Evolutionary conservation across 2,888 invertebrate genomes (phyloP).

Genomic region (Ochlodes sylvanus): DNA sequence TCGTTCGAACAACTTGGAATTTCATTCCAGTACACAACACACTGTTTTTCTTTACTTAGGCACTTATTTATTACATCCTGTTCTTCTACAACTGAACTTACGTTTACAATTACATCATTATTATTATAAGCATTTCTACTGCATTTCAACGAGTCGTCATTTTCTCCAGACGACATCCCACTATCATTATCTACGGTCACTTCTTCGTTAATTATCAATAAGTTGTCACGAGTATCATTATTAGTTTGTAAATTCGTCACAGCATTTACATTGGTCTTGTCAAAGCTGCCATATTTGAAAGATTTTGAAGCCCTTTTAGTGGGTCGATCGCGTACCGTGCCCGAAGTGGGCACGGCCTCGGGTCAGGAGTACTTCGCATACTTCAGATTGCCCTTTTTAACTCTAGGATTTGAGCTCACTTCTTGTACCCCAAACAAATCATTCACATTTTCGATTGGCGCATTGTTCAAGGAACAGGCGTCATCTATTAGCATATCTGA

Average conservation of each 20-base stretch:
- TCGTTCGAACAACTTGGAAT: constrained; percentile 79
- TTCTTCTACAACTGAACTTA: constrained; percentile 59
- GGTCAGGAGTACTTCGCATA: constrained; percentile 74
- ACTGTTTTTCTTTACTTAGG: constrained; percentile 72
- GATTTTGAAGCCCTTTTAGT: constrained; percentile 54
- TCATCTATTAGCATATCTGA: constrained; percentile 75
- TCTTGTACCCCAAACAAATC: constrained; percentile 69
- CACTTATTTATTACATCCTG: constrained; percentile 72
- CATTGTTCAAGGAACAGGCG: constrained; percentile 67
- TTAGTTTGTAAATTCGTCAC: constrained; percentile 49
- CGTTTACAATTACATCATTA: constrained; percentile 42
- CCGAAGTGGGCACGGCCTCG: constrained; percentile 76
- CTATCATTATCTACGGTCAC: constrained; percentile 58
- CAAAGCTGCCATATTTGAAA: constrained; percentile 72
- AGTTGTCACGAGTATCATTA: constrained; percentile 46
- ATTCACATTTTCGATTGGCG: constrained; percentile 67
- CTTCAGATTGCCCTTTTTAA: constrained; percentile 69
- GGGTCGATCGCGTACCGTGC: constrained; percentile 61
- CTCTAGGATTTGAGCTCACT: constrained; percentile 62
- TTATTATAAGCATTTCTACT: constrained; percentile 58
- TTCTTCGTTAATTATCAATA: constrained; percentile 41
- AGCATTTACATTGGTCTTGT: constrained; percentile 61
- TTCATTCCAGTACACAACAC: constrained; percentile 73
- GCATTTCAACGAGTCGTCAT: constrained; percentile 70
- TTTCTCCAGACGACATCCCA: constrained; percentile 81